Percentiles rank a stretch among this genome's conserved stretches.
phyloP scores from a whole-genome alignment of 2,113 vertebrate species.

The Uria lomvia region DNA sequence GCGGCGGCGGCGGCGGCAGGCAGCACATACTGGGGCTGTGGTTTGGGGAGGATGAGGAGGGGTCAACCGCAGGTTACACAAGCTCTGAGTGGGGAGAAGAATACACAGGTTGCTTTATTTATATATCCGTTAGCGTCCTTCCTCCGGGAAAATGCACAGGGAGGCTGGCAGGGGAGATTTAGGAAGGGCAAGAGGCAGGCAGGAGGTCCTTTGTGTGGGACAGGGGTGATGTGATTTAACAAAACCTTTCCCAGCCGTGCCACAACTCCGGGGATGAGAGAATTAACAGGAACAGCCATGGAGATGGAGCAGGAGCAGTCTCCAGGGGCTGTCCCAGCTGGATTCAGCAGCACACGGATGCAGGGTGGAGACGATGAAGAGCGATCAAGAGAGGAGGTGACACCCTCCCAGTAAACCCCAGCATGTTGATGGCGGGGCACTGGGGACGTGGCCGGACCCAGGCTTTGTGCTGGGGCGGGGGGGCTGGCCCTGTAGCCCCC shows the following conservation, averaged over 20 bases:
- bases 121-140: background rate
- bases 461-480: background rate
- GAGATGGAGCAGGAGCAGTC: background rate
- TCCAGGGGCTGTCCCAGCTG: background rate
- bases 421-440: background rate
- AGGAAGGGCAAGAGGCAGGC: background rate
- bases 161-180: background rate
- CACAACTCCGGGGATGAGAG: background rate
- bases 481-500: background rate
- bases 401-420: background rate
- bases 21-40: conserved; percentile 1
- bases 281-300: background rate
- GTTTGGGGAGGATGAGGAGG: conserved; percentile 16
- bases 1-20: background rate
- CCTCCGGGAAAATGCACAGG: background rate
- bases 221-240: background rate
- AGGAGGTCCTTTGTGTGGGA: background rate
- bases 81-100: background rate
- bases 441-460: background rate
- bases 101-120: conserved; percentile 32
- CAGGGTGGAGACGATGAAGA: background rate
- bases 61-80: conserved; percentile 6
- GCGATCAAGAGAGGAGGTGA: background rate
- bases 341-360: background rate
- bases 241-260: background rate